Evolutionary conservation across 2,888 invertebrate genomes (phyloP).

Genomic region (Pristionchus fissidentatus): DNA sequence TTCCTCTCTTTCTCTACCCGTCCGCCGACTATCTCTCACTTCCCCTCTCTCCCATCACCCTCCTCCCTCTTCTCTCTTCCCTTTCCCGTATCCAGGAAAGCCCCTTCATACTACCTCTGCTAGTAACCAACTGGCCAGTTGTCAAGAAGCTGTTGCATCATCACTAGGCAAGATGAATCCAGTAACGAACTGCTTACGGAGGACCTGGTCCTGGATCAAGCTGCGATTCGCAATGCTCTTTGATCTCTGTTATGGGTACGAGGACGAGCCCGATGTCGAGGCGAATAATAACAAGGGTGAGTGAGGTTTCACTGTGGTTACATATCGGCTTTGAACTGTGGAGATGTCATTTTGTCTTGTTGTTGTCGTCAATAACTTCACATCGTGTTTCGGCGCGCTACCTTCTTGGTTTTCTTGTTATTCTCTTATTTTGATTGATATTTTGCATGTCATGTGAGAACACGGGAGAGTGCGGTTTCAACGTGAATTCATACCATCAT

Average conservation of each 20-base stretch:
- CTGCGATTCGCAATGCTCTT: slow-evolving; percentile 15
- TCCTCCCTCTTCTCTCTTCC: background rate
- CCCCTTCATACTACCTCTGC: background rate
- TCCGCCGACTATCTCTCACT: background rate
- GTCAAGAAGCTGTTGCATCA: background rate
- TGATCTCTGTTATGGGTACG: slow-evolving; percentile 35
- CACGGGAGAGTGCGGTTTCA: no score
- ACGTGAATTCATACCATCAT: no score
- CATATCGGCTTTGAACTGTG: no score
- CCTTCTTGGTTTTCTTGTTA: no score
- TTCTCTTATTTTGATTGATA: no score
- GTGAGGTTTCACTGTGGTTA: background rate
- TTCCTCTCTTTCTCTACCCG: slow-evolving; percentile 29
- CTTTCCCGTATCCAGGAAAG: slow-evolving; percentile 9
- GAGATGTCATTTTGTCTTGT: no score
- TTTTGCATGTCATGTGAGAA: no score
- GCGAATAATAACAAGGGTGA: slow-evolving; percentile 42
- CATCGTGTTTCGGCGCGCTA: no score
- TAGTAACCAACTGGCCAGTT: background rate
- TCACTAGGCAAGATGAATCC: no score
- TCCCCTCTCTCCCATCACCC: background rate
- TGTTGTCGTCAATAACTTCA: background rate
- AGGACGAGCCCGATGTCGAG: slow-evolving; percentile 34
- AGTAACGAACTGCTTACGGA: slow-evolving; percentile 40
- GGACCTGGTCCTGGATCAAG: slow-evolving; percentile 48